Conservation (phyloP, 2,888 invertebrate species). For the Deroplatys truncata region DNA sequence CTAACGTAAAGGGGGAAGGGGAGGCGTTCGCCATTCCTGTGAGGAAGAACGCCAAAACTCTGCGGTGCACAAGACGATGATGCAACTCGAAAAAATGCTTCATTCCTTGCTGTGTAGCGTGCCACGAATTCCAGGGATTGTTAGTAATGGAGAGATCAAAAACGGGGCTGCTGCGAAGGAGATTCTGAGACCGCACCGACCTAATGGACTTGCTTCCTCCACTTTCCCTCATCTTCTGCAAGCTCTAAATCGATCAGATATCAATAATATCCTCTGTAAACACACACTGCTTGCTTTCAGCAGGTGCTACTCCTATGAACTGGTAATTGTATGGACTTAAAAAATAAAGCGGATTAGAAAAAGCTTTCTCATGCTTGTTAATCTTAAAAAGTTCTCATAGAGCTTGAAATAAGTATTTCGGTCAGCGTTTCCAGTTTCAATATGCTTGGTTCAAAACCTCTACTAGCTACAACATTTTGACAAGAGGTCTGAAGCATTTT, state of each 20-base stretch:
- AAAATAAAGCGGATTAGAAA: too few relatives aligned
- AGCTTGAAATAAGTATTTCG: too few relatives aligned
- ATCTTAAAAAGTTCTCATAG: too few relatives aligned
- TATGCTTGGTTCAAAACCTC: too few relatives aligned
- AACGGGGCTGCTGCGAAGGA: neutral
- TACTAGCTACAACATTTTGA: too few relatives aligned
- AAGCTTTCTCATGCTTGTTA: too few relatives aligned
- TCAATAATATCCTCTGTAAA: neutral
- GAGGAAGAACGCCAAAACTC: neutral
- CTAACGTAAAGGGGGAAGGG: neutral
- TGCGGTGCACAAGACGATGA: neutral
- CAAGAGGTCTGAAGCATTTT: too few relatives aligned
- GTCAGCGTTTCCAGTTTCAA: too few relatives aligned
- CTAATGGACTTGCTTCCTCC: neutral
- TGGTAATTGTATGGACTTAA: too few relatives aligned
- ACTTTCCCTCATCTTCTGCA: neutral
- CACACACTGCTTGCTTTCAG: neutral
- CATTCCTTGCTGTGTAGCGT: neutral
- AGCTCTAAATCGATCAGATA: neutral
- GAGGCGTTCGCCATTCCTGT: neutral
- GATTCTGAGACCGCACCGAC: neutral
- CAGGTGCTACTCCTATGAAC: too few relatives aligned
- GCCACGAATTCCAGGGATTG: slow-evolving; percentile 15
- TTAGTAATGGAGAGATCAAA: slow-evolving; percentile 21
- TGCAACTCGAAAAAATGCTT: neutral